These are phyloP conservation scores for Laupala kohalensis DNA, from an alignment of 1,140 invertebrate species.

Conservation along the genomic window DNA sequence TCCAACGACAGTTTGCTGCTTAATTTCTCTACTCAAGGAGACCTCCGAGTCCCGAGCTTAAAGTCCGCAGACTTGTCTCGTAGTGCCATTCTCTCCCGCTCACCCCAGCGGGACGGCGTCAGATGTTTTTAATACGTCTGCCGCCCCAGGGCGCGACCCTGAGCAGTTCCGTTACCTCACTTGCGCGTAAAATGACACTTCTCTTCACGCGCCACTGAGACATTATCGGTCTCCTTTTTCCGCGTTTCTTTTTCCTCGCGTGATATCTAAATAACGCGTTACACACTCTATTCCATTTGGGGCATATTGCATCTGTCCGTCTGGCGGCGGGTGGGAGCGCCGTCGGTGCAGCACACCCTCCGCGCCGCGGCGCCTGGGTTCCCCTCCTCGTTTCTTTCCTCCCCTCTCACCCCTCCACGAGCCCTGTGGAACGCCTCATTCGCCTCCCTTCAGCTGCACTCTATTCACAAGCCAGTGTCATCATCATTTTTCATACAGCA, in stretches of 20 bases:
- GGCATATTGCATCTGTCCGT: background rate
- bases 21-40: background rate
- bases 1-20: background rate
- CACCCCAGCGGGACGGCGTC: background rate
- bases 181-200: background rate
- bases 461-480: slow-evolving; percentile 11
- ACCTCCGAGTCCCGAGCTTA: background rate
- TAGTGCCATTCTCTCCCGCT: too few species aligned
- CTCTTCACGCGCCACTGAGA: background rate
- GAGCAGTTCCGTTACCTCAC: background rate
- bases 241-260: background rate
- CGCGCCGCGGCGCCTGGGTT: background rate
- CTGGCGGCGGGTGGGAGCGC: background rate
- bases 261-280: background rate
- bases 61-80: too few species aligned
- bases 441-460: background rate
- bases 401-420: background rate
- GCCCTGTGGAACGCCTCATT: background rate
- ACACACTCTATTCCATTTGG: background rate
- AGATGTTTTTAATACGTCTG: background rate
- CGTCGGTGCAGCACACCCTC: background rate
- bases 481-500: slow-evolving; percentile 15
- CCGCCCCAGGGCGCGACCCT: too few species aligned
- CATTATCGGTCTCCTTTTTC: background rate
- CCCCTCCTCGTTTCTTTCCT: background rate